phyloP scores from a whole-genome alignment of 53 echinoderm and acorn worm species.

The Antedon mediterranea region DNA sequence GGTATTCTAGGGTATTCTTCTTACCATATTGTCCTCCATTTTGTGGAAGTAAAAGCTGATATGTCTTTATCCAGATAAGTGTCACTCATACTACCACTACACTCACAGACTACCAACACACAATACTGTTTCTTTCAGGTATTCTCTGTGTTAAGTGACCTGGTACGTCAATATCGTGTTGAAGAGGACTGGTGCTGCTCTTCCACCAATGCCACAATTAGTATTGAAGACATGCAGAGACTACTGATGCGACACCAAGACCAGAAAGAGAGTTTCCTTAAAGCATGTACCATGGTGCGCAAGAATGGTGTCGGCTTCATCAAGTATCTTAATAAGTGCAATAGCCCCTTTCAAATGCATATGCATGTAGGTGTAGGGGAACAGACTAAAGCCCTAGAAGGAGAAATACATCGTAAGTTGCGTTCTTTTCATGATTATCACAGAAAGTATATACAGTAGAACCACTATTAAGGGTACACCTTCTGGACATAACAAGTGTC shows the following conservation, averaged over 20 bases:
- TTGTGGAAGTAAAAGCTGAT: too few relatives aligned
- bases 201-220: slow-evolving; percentile 3
- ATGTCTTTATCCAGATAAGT: too few relatives aligned
- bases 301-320: slow-evolving; percentile 90
- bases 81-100: too few relatives aligned
- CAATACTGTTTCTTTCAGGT: slow-evolving; percentile 45
- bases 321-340: slow-evolving; percentile 97
- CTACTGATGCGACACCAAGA: slow-evolving; percentile 84
- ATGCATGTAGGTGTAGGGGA: background rate
- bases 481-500: too few relatives aligned
- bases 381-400: background rate
- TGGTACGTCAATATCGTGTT: slow-evolving; percentile 77
- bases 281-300: slow-evolving; percentile 92
- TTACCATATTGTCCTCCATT: too few relatives aligned
- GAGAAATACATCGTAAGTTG: background rate
- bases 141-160: slow-evolving; percentile 82
- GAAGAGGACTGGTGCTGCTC: slow-evolving; percentile 91
- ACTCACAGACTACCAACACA: too few relatives aligned
- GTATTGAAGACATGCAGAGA: slow-evolving; percentile 35
- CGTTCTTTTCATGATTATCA: too few relatives aligned
- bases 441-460: too few relatives aligned
- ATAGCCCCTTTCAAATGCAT: slow-evolving; percentile 8
- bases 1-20: too few relatives aligned
- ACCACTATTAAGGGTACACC: too few relatives aligned
- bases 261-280: slow-evolving; percentile 93